phyloP scores from a whole-genome alignment of 2,113 vertebrate genomes.

The Tinamus guttatus region DNA sequence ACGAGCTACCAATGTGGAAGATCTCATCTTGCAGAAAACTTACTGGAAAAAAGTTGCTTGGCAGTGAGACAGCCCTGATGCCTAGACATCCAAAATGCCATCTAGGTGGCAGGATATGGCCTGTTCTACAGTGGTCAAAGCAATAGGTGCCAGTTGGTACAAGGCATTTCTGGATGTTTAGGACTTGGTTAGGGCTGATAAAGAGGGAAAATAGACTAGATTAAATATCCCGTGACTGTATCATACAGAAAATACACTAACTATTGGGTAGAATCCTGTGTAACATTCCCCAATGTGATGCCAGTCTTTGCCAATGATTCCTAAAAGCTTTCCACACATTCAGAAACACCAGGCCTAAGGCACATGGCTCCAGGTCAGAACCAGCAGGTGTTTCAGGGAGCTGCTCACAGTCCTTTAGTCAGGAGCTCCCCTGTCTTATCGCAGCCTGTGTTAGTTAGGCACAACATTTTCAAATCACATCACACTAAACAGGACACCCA shows the following conservation, averaged over 20 bases:
- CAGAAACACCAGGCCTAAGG: not conserved
- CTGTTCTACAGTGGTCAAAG: not conserved
- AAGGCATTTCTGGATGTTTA: not conserved
- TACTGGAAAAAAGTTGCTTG: not conserved
- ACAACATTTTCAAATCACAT: conserved; percentile 30
- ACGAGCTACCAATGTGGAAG: not conserved
- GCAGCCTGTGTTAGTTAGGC: conserved; percentile 43
- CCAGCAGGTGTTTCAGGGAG: not conserved
- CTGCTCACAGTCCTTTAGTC: not conserved
- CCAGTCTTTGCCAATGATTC: not conserved
- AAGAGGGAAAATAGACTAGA: not conserved
- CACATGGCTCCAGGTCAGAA: not conserved
- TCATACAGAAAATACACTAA: not conserved
- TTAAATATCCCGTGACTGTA: not conserved
- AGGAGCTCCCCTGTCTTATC: not conserved
- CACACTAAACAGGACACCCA: conserved; percentile 31
- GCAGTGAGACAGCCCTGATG: not conserved
- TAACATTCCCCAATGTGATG: not conserved
- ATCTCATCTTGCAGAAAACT: not conserved
- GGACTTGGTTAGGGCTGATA: not conserved
- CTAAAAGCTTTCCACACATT: not conserved
- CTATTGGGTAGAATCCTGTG: not conserved
- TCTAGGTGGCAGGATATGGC: not conserved
- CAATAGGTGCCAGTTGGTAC: not conserved
- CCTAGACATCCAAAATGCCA: not conserved